A percentile compares a stretch with the other conserved stretches of the same genome.
Conservation (phyloP, 2,888 invertebrate species). For the Ormyrus rosae region DNA sequence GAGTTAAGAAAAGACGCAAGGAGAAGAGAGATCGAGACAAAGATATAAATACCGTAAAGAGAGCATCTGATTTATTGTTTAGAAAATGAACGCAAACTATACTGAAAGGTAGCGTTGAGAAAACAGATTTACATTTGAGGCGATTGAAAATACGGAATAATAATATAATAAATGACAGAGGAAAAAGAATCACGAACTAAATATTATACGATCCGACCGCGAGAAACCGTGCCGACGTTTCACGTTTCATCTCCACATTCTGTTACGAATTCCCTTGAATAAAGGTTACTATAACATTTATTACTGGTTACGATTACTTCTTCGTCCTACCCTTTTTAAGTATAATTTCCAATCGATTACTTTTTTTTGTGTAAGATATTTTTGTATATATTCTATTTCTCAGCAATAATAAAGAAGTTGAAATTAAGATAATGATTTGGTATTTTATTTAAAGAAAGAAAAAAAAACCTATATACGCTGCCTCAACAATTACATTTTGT, state of each 20-base stretch:
- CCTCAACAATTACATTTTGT: no score
- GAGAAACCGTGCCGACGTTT: constrained; percentile 61
- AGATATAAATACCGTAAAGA: constrained; percentile 20
- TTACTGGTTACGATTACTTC: constrained; percentile 15
- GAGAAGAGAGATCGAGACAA: constrained; percentile 4
- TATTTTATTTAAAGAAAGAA: no score
- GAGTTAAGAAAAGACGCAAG: constrained; percentile 18
- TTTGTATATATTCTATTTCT: background rate
- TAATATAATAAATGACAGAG: background rate
- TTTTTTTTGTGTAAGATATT: background rate
- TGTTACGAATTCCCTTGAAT: constrained; percentile 70
- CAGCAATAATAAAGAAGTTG: no score
- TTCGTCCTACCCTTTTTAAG: background rate
- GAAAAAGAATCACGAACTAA: constrained; percentile 27
- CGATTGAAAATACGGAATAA: background rate
- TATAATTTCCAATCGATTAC: background rate
- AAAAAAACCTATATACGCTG: no score
- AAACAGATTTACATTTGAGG: constrained; percentile 49
- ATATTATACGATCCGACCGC: constrained; percentile 54
- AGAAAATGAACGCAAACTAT: background rate
- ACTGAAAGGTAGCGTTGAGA: background rate
- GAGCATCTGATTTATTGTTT: constrained; percentile 48
- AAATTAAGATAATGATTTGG: no score
- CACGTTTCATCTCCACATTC: constrained; percentile 65
- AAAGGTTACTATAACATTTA: constrained; percentile 69